Conservation (phyloP, 2,113 vertebrate species). For the Solea senegalensis region DNA sequence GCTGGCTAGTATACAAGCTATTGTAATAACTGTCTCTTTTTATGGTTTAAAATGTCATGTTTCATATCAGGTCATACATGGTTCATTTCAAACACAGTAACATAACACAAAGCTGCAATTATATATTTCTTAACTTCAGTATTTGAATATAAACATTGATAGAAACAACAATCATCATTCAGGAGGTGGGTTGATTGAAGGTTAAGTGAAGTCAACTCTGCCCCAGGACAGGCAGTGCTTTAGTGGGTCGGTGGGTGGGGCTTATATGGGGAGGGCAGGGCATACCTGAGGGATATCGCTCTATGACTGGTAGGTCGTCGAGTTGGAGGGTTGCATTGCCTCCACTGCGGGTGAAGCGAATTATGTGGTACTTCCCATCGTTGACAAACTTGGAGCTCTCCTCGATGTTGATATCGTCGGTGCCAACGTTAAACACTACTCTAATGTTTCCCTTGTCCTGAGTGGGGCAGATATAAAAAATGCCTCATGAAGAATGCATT, state of each 20-base stretch:
- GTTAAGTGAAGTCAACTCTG: constrained; percentile 46
- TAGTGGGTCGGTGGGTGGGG: constrained; percentile 44
- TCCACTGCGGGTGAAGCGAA: constrained; percentile 97
- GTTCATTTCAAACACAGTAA: constrained; percentile 73
- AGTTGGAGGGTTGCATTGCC: constrained; percentile 98
- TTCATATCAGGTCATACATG: constrained; percentile 73
- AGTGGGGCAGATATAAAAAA: neutral
- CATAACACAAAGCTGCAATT: constrained; percentile 68
- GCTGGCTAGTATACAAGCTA: constrained; percentile 65
- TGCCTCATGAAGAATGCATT: neutral
- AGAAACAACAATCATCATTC: constrained; percentile 60
- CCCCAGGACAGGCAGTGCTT: constrained; percentile 46
- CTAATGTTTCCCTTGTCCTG: constrained; percentile 98
- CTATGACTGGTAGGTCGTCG: constrained; percentile 97
- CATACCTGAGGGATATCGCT: constrained; percentile 98
- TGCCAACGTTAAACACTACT: constrained; percentile 99
- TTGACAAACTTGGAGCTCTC: constrained; percentile 98
- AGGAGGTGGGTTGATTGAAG: constrained; percentile 48
- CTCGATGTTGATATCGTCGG: constrained; percentile 99
- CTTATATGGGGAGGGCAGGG: constrained; percentile 34
- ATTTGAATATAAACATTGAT: constrained; percentile 62
- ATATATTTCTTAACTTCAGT: constrained; percentile 49
- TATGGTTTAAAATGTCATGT: constrained; percentile 78
- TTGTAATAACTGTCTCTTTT: constrained; percentile 66
- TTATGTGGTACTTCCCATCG: constrained; percentile 98